Base-by-base conservation (phyloP, 2,113 vertebrate genomes). In the Coreoperca whiteheadi region DNA sequence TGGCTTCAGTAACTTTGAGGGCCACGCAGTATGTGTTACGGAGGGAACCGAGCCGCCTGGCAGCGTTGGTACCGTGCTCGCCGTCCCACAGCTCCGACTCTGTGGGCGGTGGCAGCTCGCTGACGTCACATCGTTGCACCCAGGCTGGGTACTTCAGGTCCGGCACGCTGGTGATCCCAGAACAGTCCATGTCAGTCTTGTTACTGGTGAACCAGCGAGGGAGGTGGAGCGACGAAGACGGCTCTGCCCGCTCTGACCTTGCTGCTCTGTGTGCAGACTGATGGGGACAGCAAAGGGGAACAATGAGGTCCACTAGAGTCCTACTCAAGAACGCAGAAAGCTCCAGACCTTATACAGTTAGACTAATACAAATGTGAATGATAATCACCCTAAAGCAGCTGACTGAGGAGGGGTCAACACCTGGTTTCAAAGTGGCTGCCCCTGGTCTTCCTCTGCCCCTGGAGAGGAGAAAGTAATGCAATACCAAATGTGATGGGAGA, bases 171-270 rank as follows among this genome's bases (percentile, higher is more conserved):
- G 50, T 77, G 75, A 87, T 56, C 10, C 82, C 81, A 2, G 83
- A 83, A 25, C 63, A 79, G 70, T 81, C 78, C 75, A 88, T 46
- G 9, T 77, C 82, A 1, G 83, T 63, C 75, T 83, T 87, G 70
- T 90, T 89, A 10, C 83, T 76, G 63, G 83, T 90, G 51, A 91
- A 18, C 87, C 86, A 87, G 37, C 8, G 87, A 46, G 87, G 90
- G 60, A 84, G 81, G 77, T 88, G 85, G 18, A 81, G 67, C 0
- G 18, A 53, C 0, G 51, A 23, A 6, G 82, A 82, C 0, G 43
- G 74, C 15, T 50, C 74, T 3, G 23, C 75, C 70, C 48, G 8
- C 41, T 56, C 25, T 28, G 87, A 72, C 15, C 60, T 37, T 4
- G 16, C 64, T 6, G 74, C 51, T 60, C 76, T 76, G 75, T 68